Percentiles rank a stretch among this genome's conserved stretches.
phyloP scores from a whole-genome alignment of 2,888 invertebrate genomes.

The Mythimna pallens region DNA sequence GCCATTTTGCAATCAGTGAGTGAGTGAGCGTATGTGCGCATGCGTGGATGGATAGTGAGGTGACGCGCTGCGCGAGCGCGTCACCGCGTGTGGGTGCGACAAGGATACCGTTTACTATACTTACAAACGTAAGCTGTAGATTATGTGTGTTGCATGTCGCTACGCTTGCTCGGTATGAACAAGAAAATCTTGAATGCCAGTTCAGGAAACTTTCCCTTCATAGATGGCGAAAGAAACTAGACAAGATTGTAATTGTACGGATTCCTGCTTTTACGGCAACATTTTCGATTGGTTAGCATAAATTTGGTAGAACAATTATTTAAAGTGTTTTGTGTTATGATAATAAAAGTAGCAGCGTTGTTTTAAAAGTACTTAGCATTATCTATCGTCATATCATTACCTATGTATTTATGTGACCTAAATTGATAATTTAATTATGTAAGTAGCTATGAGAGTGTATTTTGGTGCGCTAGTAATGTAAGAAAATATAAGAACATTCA shows the following conservation, averaged over 20 bases:
- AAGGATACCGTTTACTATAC: conserved; percentile 70
- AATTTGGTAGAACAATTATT: conserved; percentile 11
- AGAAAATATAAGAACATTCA: neutral
- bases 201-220: conserved; percentile 59
- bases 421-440: conserved; percentile 43
- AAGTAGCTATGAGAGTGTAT: neutral
- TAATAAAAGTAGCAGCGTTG: conserved; percentile 24
- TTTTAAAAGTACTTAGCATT: conserved; percentile 45
- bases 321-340: conserved; percentile 17
- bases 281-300: conserved; percentile 10
- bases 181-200: conserved; percentile 59
- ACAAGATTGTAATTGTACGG: conserved; percentile 31
- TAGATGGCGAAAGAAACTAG: conserved; percentile 52
- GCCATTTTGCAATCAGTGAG: conserved; percentile 79
- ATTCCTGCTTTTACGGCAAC: conserved; percentile 51
- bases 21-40: conserved; percentile 66
- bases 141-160: conserved; percentile 60
- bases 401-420: conserved; percentile 33
- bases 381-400: conserved; percentile 12
- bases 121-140: conserved; percentile 60
- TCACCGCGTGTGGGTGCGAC: conserved; percentile 73
- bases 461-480: neutral
- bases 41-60: conserved; percentile 64
- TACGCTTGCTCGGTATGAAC: conserved; percentile 57
- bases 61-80: conserved; percentile 68